phyloP scores from a whole-genome alignment of 2,888 invertebrate species.

The Limnephilus lunatus region DNA sequence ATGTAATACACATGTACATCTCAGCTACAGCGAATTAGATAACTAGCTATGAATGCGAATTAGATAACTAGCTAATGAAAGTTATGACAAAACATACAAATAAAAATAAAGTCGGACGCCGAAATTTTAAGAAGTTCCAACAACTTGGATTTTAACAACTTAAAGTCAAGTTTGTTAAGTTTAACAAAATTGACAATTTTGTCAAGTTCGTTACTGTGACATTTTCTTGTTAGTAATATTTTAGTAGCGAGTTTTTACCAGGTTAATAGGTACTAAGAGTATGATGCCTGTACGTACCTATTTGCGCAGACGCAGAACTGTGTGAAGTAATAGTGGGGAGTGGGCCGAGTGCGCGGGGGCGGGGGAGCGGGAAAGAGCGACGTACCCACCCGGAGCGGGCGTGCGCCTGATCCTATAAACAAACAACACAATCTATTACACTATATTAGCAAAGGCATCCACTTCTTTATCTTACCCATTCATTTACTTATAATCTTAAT shows the following conservation, averaged over 20 bases:
- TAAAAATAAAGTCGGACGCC: no score
- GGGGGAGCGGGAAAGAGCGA: slow-evolving; percentile 70
- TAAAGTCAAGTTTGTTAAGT: no score
- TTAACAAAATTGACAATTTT: no score
- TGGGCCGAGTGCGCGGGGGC: slow-evolving; percentile 71
- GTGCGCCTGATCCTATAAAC: slow-evolving; percentile 74
- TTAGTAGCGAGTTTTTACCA: not conserved
- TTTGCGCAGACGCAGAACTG: slow-evolving; percentile 83
- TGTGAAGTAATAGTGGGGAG: slow-evolving; percentile 80
- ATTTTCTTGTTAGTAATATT: not conserved
- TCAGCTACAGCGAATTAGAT: no score
- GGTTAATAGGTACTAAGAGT: not conserved
- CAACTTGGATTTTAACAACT: no score
- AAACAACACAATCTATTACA: not conserved
- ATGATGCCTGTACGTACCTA: slow-evolving; percentile 69
- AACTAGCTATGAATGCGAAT: no score
- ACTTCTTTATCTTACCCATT: not conserved
- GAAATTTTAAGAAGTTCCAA: no score
- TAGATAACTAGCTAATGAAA: no score
- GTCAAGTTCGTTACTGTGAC: not conserved
- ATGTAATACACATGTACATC: no score
- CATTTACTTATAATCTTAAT: not conserved
- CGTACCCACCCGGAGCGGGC: slow-evolving; percentile 78
- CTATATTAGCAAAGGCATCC: not conserved
- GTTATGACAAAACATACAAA: no score